Evolutionary conservation across 1,140 invertebrate species (phyloP).

Genomic region (Drosophila lacteicornis): DNA sequence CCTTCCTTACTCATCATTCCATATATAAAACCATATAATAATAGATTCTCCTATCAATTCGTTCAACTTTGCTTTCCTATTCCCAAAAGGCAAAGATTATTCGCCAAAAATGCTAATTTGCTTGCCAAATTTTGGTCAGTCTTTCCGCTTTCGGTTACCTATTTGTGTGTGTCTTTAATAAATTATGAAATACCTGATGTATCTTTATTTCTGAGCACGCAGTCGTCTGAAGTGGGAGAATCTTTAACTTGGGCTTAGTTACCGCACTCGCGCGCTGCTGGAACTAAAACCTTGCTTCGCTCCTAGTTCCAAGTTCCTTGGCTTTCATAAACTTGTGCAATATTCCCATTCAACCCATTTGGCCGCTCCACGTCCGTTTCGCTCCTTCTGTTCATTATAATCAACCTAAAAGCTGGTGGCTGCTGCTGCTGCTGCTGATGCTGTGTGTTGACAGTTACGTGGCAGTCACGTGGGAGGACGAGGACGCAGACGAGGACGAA

Average conservation of each 20-base stretch:
- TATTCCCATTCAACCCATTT: constrained; percentile 13
- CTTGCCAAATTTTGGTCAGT: background rate
- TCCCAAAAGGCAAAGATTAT: too few relatives aligned
- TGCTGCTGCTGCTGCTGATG: too few relatives aligned
- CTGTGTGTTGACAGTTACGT: constrained; percentile 60
- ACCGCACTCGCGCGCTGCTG: background rate
- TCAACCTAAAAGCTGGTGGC: constrained; percentile 62
- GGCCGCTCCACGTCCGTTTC: background rate
- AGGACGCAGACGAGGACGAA: background rate
- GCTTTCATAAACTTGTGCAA: constrained; percentile 38
- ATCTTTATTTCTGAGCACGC: background rate
- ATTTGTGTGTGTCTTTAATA: constrained; percentile 5
- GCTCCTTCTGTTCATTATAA: constrained; percentile 55
- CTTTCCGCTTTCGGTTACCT: background rate
- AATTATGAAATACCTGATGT: constrained; percentile 8
- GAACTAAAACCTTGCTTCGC: constrained; percentile 2
- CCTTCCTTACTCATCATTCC: too few relatives aligned
- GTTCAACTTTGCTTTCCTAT: too few relatives aligned
- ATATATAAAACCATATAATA: too few relatives aligned
- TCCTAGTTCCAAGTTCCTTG: constrained; percentile 2
- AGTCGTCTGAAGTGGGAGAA: constrained; percentile 28
- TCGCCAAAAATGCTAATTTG: constrained; percentile 4
- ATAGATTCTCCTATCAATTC: too few relatives aligned
- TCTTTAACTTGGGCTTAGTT: constrained; percentile 35
- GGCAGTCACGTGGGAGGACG: constrained; percentile 18